Conservation (phyloP, 37 sponge, comb jelly and placozoan genomes). For the Halisarca cf. caerulea region DNA sequence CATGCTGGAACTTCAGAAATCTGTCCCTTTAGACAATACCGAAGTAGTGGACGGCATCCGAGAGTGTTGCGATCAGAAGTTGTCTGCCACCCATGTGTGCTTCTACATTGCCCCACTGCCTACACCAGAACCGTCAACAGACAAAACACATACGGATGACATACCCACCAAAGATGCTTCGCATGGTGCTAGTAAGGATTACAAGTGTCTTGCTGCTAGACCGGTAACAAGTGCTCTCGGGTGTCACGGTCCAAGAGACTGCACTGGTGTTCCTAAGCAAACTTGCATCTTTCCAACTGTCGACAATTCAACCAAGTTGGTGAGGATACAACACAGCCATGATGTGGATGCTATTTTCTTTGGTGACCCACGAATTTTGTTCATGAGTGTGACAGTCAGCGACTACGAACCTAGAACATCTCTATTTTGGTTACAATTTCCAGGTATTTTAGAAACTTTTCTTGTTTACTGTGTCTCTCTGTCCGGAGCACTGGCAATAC, state of each 20-base stretch:
- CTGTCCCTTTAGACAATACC: constrained; percentile 34
- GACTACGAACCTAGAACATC: constrained; percentile 58
- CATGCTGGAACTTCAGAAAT: constrained; percentile 14
- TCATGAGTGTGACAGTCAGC: constrained; percentile 43
- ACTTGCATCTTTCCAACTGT: constrained; percentile 71
- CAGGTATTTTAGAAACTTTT: constrained; percentile 69
- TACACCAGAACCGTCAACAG: not conserved
- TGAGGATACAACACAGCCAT: constrained; percentile 71
- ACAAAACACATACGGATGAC: not conserved
- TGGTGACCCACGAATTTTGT: constrained; percentile 71
- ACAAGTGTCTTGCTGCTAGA: constrained; percentile 74
- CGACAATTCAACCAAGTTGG: constrained; percentile 33
- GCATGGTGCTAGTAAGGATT: not conserved
- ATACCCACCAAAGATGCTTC: not conserved
- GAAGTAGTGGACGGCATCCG: constrained; percentile 43
- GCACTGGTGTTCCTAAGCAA: constrained; percentile 29
- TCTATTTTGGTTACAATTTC: constrained; percentile 63
- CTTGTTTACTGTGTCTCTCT: constrained; percentile 80
- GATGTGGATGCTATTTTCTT: constrained; percentile 74
- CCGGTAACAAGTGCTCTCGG: constrained; percentile 22
- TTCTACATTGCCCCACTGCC: not conserved
- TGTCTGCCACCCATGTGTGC: constrained; percentile 45
- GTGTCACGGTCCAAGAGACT: constrained; percentile 73
- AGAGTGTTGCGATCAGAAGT: constrained; percentile 63
- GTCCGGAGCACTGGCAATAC: constrained; percentile 90